These are phyloP conservation scores for Apamea crenata DNA, from an alignment of 2,888 invertebrate genomes.

Conservation along the genomic window DNA sequence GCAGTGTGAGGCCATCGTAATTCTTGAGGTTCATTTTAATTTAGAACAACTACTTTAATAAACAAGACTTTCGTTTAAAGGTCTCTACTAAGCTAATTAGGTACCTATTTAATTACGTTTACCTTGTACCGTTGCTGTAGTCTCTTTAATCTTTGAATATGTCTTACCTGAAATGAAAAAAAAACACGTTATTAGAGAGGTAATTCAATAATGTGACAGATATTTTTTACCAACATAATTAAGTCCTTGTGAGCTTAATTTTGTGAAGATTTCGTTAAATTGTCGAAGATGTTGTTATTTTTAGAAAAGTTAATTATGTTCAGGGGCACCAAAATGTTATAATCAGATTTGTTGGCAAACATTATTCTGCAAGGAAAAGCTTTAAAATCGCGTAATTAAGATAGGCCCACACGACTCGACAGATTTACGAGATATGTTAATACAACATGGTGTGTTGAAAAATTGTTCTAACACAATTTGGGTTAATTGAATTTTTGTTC, in stretches of 20 bases:
- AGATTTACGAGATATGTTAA: constrained; percentile 83
- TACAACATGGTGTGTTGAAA: constrained; percentile 79
- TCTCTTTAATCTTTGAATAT: constrained; percentile 33
- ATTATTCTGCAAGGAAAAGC: constrained; percentile 69
- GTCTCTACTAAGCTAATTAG: constrained; percentile 49
- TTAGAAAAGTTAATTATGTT: constrained; percentile 67
- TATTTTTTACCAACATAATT: not conserved
- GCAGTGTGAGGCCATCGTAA: constrained; percentile 35
- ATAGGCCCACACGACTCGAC: constrained; percentile 69
- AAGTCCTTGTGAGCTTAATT: not conserved
- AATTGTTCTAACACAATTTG: constrained; percentile 83
- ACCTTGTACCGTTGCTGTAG: constrained; percentile 55
- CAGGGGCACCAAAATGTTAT: constrained; percentile 65
- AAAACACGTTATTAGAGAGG: constrained; percentile 36
- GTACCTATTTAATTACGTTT: constrained; percentile 63
- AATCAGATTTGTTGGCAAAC: constrained; percentile 72
- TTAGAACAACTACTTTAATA: constrained; percentile 60
- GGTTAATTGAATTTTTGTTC: constrained; percentile 89
- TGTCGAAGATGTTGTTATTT: constrained; percentile 40
- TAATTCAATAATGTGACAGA: not conserved
- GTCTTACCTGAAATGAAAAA: constrained; percentile 73
- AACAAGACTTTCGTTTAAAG: constrained; percentile 69
- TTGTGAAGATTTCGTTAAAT: not conserved
- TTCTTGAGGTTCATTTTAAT: constrained; percentile 60
- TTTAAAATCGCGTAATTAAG: constrained; percentile 65